Percentiles rank a stretch among this genome's conserved stretches.
These are phyloP conservation scores for Zingel zingel DNA, from an alignment of 2,113 vertebrate species.

Conservation along the genomic window DNA sequence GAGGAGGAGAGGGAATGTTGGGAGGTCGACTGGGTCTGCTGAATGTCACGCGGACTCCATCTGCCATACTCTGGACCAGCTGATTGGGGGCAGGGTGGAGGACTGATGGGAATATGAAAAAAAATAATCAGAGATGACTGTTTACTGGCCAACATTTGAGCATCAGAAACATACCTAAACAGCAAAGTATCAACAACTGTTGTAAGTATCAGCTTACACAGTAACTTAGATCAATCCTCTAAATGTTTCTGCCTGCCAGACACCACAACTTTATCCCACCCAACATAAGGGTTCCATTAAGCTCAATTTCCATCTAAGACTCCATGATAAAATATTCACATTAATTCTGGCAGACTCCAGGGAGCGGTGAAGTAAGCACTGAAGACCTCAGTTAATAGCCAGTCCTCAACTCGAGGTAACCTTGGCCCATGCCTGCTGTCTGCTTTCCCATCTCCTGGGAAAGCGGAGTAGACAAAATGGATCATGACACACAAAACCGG, in stretches of 20 bases:
- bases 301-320: slow-evolving; percentile 41
- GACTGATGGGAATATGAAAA: slow-evolving; percentile 79
- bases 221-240: not conserved
- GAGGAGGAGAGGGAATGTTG: slow-evolving; percentile 92
- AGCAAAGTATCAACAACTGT: not conserved
- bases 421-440: slow-evolving; percentile 35
- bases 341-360: slow-evolving; percentile 17
- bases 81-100: slow-evolving; percentile 95
- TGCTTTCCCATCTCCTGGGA: slow-evolving; percentile 49
- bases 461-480: slow-evolving; percentile 53
- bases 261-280: not conserved
- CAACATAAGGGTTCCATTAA: slow-evolving; percentile 18
- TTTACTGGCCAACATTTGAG: not conserved
- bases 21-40: slow-evolving; percentile 91
- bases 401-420: slow-evolving; percentile 35
- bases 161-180: not conserved
- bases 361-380: slow-evolving; percentile 3
- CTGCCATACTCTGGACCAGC: slow-evolving; percentile 89
- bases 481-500: slow-evolving; percentile 38
- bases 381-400: slow-evolving; percentile 31
- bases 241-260: slow-evolving; percentile 21
- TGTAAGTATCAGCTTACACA: not conserved
- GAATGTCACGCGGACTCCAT: slow-evolving; percentile 92
- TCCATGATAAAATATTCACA: slow-evolving; percentile 48
- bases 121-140: not conserved